Percentiles rank a stretch among this genome's conserved stretches.
phyloP scores from a whole-genome alignment of 92 coral and sea anemone species.

The Ricordea florida region DNA sequence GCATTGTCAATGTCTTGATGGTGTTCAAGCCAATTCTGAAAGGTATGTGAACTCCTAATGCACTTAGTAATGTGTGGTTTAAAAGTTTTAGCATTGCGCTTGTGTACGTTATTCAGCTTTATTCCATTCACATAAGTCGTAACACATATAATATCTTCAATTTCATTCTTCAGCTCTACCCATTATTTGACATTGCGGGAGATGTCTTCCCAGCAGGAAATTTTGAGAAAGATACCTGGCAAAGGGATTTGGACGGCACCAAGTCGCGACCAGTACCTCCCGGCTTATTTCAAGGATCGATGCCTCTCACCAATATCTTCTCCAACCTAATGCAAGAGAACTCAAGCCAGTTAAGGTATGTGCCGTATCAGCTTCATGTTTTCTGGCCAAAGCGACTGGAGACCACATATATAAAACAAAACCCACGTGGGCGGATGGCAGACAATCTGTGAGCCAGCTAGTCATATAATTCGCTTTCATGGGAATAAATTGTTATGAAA shows the following conservation, averaged over 20 bases:
- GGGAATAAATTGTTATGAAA: no score
- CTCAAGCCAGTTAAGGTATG: slow-evolving; percentile 1
- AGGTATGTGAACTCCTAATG: no score
- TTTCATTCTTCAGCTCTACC: neutral
- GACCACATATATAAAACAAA: no score
- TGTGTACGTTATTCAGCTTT: no score
- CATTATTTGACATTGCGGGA: neutral
- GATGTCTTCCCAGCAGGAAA: neutral
- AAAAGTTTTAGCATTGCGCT: neutral
- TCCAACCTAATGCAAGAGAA: neutral
- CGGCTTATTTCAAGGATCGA: slow-evolving; percentile 2
- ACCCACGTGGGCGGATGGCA: no score
- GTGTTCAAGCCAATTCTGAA: neutral
- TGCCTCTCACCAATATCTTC: neutral
- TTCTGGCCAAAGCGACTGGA: no score
- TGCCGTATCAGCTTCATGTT: no score
- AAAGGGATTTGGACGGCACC: neutral
- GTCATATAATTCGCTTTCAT: no score
- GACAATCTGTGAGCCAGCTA: no score
- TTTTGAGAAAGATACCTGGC: neutral
- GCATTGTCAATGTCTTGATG: neutral
- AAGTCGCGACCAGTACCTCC: neutral
- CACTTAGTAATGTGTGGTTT: no score
- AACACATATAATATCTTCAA: no score
- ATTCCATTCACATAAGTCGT: no score